phyloP scores from a whole-genome alignment of 2,888 invertebrate genomes.

The Sericinus montela region DNA sequence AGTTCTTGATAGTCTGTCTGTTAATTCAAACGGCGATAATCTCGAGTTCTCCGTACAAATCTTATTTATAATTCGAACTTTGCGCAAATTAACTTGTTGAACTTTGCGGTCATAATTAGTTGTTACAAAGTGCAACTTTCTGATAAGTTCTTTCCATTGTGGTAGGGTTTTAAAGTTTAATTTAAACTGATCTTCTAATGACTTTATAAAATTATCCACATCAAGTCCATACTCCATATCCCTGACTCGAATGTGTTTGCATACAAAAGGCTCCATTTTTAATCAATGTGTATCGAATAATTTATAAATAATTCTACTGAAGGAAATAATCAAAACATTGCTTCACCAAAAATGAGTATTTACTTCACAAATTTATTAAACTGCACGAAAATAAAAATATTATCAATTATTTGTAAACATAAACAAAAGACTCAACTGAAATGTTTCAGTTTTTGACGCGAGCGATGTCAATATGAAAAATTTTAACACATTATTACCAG shows the following conservation, averaged over 20 bases:
- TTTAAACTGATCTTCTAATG: constrained; percentile 44
- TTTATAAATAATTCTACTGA: too few relatives aligned
- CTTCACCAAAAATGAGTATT: too few relatives aligned
- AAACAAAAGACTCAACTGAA: too few relatives aligned
- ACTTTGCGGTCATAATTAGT: constrained; percentile 44
- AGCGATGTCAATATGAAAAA: too few relatives aligned
- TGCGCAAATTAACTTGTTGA: constrained; percentile 43
- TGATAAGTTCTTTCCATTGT: constrained; percentile 49
- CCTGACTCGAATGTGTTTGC: constrained; percentile 49
- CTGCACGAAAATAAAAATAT: too few relatives aligned
- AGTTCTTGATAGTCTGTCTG: constrained; percentile 47
- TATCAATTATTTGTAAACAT: too few relatives aligned
- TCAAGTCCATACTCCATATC: constrained; percentile 34
- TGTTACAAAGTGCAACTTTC: constrained; percentile 38
- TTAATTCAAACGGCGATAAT: constrained; percentile 54
- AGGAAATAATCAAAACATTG: too few relatives aligned
- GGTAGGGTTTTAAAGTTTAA: constrained; percentile 50
- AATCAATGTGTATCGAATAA: not conserved
- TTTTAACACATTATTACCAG: too few relatives aligned
- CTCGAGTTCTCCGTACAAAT: constrained; percentile 44
- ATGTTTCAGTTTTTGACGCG: too few relatives aligned
- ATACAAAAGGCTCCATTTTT: constrained; percentile 34
- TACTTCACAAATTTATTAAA: too few relatives aligned
- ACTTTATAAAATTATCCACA: constrained; percentile 46
- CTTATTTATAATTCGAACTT: constrained; percentile 49